These are phyloP conservation scores for Xiphophorus hellerii DNA, from an alignment of 2,113 vertebrate species.

Conservation along the genomic window DNA sequence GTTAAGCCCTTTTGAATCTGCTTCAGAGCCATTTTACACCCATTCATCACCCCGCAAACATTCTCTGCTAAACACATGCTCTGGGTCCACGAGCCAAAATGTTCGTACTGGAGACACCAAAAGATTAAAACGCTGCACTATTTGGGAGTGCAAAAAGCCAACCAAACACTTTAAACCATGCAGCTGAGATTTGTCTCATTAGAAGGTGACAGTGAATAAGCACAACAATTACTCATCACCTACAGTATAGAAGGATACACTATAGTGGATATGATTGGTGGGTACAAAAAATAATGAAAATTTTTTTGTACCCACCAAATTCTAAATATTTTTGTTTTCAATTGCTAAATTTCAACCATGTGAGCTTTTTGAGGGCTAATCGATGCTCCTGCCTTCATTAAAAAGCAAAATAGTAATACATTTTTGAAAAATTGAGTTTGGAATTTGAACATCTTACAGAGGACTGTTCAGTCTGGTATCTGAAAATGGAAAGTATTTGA, in stretches of 20 bases:
- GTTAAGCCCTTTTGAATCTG: slow-evolving; percentile 80
- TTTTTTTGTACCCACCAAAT: not conserved
- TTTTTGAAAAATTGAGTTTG: no score
- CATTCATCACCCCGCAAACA: slow-evolving; percentile 66
- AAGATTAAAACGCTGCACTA: slow-evolving; percentile 25
- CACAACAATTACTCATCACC: no score
- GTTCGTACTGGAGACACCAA: slow-evolving; percentile 17
- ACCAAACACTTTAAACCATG: not conserved
- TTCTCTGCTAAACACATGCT: slow-evolving; percentile 54
- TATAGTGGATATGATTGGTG: not conserved
- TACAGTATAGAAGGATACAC: not conserved
- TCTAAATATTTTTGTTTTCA: not conserved
- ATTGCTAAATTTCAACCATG: not conserved
- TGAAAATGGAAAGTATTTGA: no score
- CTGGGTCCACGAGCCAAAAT: slow-evolving; percentile 50
- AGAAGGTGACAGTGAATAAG: not conserved
- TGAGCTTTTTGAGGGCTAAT: not conserved
- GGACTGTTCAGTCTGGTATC: no score
- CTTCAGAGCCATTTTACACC: slow-evolving; percentile 66
- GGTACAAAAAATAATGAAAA: not conserved
- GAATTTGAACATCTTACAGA: no score
- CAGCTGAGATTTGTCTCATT: not conserved
- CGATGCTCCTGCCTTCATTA: no score
- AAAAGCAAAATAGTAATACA: not conserved
- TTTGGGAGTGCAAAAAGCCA: slow-evolving; percentile 8